A percentile compares a stretch with the other conserved stretches of the same genome.
These are phyloP conservation scores for Globicephala melas DNA, from an alignment of 2,113 vertebrate species.

Conservation along the genomic window DNA sequence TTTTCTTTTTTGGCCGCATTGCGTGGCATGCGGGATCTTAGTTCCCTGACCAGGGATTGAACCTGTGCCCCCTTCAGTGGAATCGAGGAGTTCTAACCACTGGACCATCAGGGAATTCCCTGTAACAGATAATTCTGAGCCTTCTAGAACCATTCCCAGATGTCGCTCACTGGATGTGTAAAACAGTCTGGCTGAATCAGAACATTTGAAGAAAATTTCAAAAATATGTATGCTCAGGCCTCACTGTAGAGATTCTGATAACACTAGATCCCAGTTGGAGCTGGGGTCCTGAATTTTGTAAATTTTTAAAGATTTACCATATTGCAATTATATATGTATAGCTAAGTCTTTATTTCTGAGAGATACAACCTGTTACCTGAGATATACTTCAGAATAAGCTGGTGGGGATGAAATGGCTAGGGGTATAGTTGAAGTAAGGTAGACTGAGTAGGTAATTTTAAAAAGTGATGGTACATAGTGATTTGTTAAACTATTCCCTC, in stretches of 20 bases:
- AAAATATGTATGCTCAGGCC: background rate
- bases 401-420: background rate
- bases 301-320: background rate
- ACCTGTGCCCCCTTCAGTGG: background rate
- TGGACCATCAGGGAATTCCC: background rate
- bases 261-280: background rate
- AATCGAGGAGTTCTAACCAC: background rate
- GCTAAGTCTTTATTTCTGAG: background rate
- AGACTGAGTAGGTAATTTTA: background rate
- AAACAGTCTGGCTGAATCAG: conserved; percentile 2
- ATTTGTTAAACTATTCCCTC: background rate
- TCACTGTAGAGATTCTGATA: background rate
- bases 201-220: conserved; percentile 14
- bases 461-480: background rate
- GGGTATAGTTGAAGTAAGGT: background rate
- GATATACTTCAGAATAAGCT: background rate
- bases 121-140: background rate
- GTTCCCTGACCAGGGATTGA: background rate
- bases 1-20: background rate
- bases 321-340: background rate
- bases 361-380: background rate
- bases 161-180: background rate
- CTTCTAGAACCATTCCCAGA: background rate
- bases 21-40: background rate
- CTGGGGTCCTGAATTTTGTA: background rate